These are phyloP conservation scores for Aethes cnicana DNA, from an alignment of 2,888 invertebrate genomes.

Conservation along the genomic window DNA sequence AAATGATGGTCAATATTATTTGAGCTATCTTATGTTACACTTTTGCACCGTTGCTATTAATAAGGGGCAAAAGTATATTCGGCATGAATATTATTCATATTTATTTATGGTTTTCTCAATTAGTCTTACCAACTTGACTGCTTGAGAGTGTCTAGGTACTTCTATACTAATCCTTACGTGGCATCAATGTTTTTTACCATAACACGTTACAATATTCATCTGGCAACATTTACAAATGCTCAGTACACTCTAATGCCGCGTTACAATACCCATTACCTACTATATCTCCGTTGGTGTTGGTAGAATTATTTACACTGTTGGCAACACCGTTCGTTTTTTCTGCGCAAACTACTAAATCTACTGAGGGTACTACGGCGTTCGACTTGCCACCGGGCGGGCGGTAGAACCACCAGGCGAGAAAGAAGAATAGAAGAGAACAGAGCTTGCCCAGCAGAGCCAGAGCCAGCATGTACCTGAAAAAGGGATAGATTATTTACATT, in stretches of 20 bases:
- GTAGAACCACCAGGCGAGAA: constrained; percentile 89
- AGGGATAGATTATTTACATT: not conserved
- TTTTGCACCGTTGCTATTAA: too few relatives aligned
- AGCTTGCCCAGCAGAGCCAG: constrained; percentile 87
- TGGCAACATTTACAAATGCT: constrained; percentile 60
- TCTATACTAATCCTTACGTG: not conserved
- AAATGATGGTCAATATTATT: too few relatives aligned
- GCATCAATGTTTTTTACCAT: not conserved
- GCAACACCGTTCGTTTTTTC: constrained; percentile 58
- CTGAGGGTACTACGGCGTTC: constrained; percentile 64
- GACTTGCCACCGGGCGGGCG: constrained; percentile 82
- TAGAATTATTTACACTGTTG: constrained; percentile 39
- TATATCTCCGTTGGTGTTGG: constrained; percentile 27
- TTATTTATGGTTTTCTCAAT: too few relatives aligned
- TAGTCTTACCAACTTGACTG: too few relatives aligned
- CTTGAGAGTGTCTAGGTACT: too few relatives aligned
- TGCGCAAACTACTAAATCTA: constrained; percentile 57
- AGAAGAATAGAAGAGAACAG: constrained; percentile 87
- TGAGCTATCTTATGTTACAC: too few relatives aligned
- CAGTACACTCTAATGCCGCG: constrained; percentile 69
- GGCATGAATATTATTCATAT: too few relatives aligned
- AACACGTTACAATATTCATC: not conserved
- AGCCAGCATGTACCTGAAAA: constrained; percentile 86
- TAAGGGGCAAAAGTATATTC: too few relatives aligned
- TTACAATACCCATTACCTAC: constrained; percentile 69